These are phyloP conservation scores for Oncorhynchus mykiss DNA, from an alignment of 2,113 vertebrate genomes.

Conservation along the genomic window DNA sequence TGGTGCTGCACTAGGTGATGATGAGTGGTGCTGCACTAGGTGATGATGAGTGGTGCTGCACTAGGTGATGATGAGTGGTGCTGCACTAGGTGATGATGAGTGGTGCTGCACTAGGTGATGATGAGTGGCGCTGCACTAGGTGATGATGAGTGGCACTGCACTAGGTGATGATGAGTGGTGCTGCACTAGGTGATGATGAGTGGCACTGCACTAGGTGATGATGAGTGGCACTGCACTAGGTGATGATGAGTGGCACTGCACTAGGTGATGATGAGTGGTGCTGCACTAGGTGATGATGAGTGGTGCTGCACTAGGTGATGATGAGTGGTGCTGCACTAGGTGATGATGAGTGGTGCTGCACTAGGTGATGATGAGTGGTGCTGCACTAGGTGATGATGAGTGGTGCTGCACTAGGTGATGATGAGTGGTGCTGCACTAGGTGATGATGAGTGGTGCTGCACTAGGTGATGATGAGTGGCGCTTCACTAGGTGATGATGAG, in stretches of 20 bases:
- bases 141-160: neutral
- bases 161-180: neutral
- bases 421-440: no score
- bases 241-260: neutral
- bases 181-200: neutral
- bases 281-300: neutral
- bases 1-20: no score
- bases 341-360: neutral
- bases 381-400: no score
- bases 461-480: no score
- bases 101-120: neutral
- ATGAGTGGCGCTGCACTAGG: neutral
- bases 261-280: neutral
- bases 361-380: no score
- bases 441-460: no score
- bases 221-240: neutral
- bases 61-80: no score
- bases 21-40: no score
- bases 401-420: no score
- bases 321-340: neutral
- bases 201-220: neutral
- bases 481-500: no score
- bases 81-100: conserved; percentile 7
- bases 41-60: no score
- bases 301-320: neutral